Evolutionary conservation across 2,113 vertebrate species (phyloP), one percentile per base, ranked within the genome.

Genomic region (Genyomyrus donnyi): DNA sequence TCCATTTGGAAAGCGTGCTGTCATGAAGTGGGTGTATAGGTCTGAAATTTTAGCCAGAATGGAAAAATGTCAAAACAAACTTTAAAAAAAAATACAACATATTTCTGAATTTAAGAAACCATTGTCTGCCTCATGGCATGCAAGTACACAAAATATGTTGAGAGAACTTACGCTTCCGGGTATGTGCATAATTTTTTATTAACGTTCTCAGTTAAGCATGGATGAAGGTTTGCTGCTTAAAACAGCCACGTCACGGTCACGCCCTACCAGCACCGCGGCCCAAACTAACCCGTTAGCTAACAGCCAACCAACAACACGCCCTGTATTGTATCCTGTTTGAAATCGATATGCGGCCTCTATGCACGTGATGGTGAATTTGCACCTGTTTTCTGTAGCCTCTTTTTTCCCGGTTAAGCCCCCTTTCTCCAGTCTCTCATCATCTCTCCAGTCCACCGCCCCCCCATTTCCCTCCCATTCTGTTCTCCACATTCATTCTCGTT

Each of bases 401-500:
- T 19, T 50, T 52, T 31, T 21, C n/a, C 15, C 48, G 6, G 24
- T 86, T 86, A 6, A 70, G 62, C 62, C n/a, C 46, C 89, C 85
- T 92, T 74, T 91, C 90, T 83, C 24, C 56, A 62, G 91, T 93
- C 94, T 93, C 94, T 93, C 93, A 91, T 89, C 95, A 95, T 94
- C 94, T 95, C 46, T 85, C 52, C 85, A 53, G 8, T 56, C 21
- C 56, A 24, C 11, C 17, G 2, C n/a, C 53, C 50, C 31, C 17
- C 4, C 21, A 58, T 58, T 58, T 58, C 56, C 52, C 53, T 62
- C 35, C 52, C 35, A 10, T 31, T 17, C 17, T 62, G 8, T 45
- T 56, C 56, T 8, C 17, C 53, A 15, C 56, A 88, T n/a, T 88
- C 19, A 19, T 46, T 58, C 35, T 88, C 9, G 6, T 8, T 11